Conservation (phyloP, 1,140 invertebrate species). For the Nasonia longicornis region DNA sequence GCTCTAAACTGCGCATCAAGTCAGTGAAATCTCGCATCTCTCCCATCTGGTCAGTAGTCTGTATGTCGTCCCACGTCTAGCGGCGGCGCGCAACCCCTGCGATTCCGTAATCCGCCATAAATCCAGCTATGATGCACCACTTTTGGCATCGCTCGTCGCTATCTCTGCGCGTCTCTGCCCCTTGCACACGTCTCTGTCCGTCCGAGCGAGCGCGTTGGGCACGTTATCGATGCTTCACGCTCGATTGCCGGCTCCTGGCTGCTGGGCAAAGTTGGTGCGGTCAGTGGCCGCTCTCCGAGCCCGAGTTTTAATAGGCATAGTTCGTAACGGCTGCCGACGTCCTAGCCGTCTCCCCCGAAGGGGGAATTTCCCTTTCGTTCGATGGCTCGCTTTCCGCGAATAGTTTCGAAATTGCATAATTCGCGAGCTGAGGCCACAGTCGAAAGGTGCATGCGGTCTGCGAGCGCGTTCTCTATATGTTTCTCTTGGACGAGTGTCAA, state of each 20-base stretch:
- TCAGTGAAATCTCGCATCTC: not conserved
- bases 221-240: conserved; percentile 42
- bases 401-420: conserved; percentile 40
- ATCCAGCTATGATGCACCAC: conserved; percentile 10
- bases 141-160: not conserved
- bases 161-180: not conserved
- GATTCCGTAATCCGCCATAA: conserved; percentile 25
- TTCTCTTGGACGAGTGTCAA: not conserved
- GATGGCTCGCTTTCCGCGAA: conserved; percentile 11
- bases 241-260: conserved; percentile 15
- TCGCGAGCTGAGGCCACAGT: conserved; percentile 2
- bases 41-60: not conserved
- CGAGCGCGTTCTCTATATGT: not conserved
- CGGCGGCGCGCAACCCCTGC: not conserved
- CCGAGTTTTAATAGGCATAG: conserved; percentile 33
- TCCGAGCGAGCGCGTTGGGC: not conserved
- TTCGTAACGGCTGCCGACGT: conserved; percentile 5
- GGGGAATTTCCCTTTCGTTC: conserved; percentile 32
- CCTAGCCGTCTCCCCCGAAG: not conserved
- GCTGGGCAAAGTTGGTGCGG: conserved; percentile 7
- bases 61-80: not conserved
- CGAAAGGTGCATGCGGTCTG: not conserved
- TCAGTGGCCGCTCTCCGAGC: not conserved
- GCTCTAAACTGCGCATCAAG: not conserved
- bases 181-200: not conserved